phyloP scores from a whole-genome alignment of 2,888 invertebrate species.

The Paralinhomoeus sp. region DNA sequence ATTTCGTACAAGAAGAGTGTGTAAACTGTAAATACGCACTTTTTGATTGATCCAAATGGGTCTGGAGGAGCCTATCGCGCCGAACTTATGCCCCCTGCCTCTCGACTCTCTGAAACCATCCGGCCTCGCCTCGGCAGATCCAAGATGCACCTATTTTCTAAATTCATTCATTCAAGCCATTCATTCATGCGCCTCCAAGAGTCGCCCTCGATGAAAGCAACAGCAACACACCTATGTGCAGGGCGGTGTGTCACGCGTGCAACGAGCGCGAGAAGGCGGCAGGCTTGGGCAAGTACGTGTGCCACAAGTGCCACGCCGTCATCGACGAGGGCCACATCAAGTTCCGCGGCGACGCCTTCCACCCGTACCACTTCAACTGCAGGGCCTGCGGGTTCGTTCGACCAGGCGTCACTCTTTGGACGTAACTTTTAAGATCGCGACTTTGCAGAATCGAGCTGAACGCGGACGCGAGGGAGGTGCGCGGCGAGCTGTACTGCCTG shows the following conservation, averaged over 20 bases:
- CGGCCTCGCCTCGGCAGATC: too few relatives aligned
- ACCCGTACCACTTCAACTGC: slow-evolving; percentile 97
- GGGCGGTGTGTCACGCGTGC: slow-evolving; percentile 75
- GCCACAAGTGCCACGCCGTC: slow-evolving; percentile 42
- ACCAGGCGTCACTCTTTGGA: not conserved
- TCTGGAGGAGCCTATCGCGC: too few relatives aligned
- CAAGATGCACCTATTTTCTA: too few relatives aligned
- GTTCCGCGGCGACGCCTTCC: slow-evolving; percentile 68
- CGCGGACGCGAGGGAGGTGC: slow-evolving; percentile 81
- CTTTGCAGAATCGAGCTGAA: slow-evolving; percentile 56
- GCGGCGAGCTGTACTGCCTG: slow-evolving; percentile 76
- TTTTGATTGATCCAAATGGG: too few relatives aligned
- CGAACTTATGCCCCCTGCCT: too few relatives aligned
- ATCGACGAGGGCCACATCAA: slow-evolving; percentile 26
- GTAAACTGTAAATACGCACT: too few relatives aligned
- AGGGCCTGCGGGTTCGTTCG: slow-evolving; percentile 35
- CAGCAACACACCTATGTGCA: slow-evolving; percentile 27
- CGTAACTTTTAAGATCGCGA: too few relatives aligned
- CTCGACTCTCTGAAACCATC: too few relatives aligned
- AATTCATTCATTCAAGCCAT: too few relatives aligned
- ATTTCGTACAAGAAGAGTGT: too few relatives aligned
- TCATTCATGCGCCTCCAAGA: too few relatives aligned
- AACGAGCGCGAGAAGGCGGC: slow-evolving; percentile 85
- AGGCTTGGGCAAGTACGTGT: slow-evolving; percentile 80
- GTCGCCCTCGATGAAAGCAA: too few relatives aligned